Evolutionary conservation across 1,140 invertebrate species (phyloP), one percentile per base, ranked within the genome.

Genomic region (Drosophila yakuba): DNA sequence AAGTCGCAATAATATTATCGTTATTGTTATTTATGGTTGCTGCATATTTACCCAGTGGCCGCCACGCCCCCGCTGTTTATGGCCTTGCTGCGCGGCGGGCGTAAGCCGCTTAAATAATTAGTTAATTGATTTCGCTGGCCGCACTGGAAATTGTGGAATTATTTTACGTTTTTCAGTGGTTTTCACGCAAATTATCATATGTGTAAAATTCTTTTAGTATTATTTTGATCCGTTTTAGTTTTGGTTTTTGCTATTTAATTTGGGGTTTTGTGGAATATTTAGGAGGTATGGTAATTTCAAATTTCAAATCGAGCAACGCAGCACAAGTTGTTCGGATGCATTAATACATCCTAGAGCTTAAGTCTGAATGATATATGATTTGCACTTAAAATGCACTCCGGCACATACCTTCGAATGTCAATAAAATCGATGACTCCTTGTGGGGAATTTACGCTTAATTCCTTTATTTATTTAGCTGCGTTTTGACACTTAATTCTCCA

Each of bases 81-180:
- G 55, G 74, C 12, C 36, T 58, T 58, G 32, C 57, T 64, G 41
- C 54, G 57, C 32, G 62, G 73, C 43, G 43, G 47, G 32, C 36
- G 72, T 76, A 84, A 77, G 58, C 77, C 48, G 74, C 73, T 81
- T 85, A 80, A 85, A 84, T 80, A 85, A 84, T 84, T 84, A 85
- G 81, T 74, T 85, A 80, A 84, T 84, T 84, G 81, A 58, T 77
- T 78, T 67, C 52, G 50, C 51, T 55, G 43, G 54, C 71, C 63
- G 20, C 66, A 58, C 28, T 72, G 43, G 67, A 69, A 68, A 50
- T 48, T 50, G 15, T 41, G 39, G 32, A 54, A 28, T 36, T 67
- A 52, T 67, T 52, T 17, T 25, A 5, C 47, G 23, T 28, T 36
- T 44, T 67, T 66, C 12, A 32, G 43, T 15, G 60, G 44, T 67